phyloP scores from a whole-genome alignment of 2,797 vertebrate genomes.

The Erethizon dorsatum region DNA sequence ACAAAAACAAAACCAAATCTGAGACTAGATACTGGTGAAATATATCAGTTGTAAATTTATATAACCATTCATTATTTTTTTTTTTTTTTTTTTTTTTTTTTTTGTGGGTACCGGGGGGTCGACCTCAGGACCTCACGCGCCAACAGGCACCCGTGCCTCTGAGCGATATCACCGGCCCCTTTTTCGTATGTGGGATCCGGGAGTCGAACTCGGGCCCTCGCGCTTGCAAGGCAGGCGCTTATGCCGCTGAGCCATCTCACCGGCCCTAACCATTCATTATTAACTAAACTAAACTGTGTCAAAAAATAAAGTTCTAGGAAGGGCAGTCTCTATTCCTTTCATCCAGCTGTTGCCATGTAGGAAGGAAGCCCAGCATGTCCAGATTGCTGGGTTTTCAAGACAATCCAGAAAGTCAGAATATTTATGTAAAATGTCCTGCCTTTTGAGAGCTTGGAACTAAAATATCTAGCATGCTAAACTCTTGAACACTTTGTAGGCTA shows the following conservation, averaged over 20 bases:
- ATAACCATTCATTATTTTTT: background rate
- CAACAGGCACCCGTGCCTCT: too few species aligned
- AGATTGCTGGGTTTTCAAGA: slow-evolving; percentile 55
- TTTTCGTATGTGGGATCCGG: too few species aligned
- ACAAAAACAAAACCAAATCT: background rate
- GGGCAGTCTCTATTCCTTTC: background rate
- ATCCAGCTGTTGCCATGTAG: background rate
- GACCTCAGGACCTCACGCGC: too few species aligned
- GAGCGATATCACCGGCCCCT: too few species aligned
- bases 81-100: too few species aligned
- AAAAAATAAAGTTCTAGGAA: background rate
- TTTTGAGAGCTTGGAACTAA: slow-evolving; percentile 47
- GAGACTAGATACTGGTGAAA: slow-evolving; percentile 16
- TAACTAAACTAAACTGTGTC: background rate
- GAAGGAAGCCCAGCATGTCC: slow-evolving; percentile 55
- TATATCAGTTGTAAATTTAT: background rate
- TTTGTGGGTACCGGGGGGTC: too few species aligned
- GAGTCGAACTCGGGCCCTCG: too few species aligned
- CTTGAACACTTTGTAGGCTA: slow-evolving; percentile 48
- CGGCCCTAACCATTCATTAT: background rate
- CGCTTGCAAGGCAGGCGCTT: too few species aligned
- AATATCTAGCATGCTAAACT: background rate
- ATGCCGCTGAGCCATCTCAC: too few species aligned
- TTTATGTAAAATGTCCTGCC: slow-evolving; percentile 45
- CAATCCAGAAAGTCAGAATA: slow-evolving; percentile 43